phyloP scores from a whole-genome alignment of 2,113 vertebrate species.

The Ameiurus melas region DNA sequence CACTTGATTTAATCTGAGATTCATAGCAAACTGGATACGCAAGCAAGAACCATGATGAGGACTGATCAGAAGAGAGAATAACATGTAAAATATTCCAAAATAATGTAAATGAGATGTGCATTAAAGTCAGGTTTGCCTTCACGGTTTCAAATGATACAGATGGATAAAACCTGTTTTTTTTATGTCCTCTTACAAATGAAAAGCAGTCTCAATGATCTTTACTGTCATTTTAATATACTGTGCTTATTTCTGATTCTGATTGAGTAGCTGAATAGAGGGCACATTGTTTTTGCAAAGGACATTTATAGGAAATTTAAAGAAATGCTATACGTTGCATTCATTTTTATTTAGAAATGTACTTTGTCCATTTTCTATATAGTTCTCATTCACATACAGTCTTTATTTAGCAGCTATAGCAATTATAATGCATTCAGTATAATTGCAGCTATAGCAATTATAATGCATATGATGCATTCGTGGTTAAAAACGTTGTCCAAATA shows the following conservation, averaged over 20 bases:
- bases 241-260: not conserved
- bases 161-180: not conserved
- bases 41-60: not conserved
- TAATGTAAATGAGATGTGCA: not conserved
- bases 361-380: not conserved
- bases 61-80: not conserved
- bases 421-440: not conserved
- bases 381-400: not conserved
- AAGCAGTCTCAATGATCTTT: not conserved
- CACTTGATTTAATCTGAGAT: not conserved
- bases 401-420: not conserved
- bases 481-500: constrained; percentile 60
- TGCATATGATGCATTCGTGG: not conserved
- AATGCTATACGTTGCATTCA: not conserved
- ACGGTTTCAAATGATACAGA: not conserved
- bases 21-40: not conserved
- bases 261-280: not conserved
- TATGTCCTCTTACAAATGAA: not conserved
- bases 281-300: not conserved
- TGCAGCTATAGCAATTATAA: not conserved
- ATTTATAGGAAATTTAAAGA: not conserved
- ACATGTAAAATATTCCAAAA: not conserved
- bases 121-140: not conserved
- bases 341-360: not conserved
- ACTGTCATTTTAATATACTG: not conserved